phyloP scores from a whole-genome alignment of 2,888 invertebrate species.

The Dynastes grantii region DNA sequence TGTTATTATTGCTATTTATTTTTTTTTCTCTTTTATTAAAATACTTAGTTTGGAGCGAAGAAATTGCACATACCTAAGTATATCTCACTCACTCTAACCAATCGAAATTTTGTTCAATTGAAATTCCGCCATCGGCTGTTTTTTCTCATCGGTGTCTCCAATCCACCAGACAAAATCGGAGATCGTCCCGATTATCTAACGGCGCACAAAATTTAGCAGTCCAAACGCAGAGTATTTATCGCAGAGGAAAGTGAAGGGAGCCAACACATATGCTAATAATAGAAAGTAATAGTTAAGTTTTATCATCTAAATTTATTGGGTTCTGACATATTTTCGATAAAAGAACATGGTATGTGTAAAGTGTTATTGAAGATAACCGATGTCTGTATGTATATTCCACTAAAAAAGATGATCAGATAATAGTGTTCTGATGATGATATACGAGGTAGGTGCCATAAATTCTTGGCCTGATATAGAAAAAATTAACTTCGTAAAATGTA shows the following conservation, averaged over 20 bases:
- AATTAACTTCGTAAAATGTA: no score
- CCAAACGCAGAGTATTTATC: neutral
- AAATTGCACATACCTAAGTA: neutral
- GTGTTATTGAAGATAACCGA: neutral
- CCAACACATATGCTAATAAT: constrained; percentile 52
- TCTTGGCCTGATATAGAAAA: no score
- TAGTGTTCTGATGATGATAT: neutral
- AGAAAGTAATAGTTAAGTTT: constrained; percentile 54
- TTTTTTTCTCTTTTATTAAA: neutral
- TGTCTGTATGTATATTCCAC: neutral
- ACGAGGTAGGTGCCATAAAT: no score
- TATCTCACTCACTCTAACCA: neutral
- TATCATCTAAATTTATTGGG: constrained; percentile 48
- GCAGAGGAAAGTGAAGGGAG: constrained; percentile 55
- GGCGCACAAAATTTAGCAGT: constrained; percentile 23
- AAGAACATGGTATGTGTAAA: constrained; percentile 6
- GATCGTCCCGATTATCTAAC: constrained; percentile 17
- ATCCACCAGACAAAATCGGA: constrained; percentile 10
- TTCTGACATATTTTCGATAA: constrained; percentile 33
- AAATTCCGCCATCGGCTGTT: neutral
- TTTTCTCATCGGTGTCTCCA: constrained; percentile 2
- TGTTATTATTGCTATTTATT: neutral
- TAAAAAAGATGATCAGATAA: neutral
- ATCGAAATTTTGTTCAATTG: neutral
- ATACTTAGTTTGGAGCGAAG: neutral